phyloP scores from a whole-genome alignment of 2,113 vertebrate genomes.

The Camelus bactrianus region DNA sequence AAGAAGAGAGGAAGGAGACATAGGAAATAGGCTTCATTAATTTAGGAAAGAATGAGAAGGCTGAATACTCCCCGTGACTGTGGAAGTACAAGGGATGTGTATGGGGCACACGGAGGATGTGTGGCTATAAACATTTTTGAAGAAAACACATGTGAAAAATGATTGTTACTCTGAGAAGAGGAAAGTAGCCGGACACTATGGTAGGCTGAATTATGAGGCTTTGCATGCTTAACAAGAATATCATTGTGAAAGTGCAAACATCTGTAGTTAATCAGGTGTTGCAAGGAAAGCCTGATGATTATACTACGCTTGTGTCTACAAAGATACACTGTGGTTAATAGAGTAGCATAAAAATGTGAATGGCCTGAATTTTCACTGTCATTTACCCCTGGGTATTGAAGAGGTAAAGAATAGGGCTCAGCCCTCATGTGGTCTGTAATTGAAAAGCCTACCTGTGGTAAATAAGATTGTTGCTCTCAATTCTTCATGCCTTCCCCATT shows the following conservation, averaged over 20 bases:
- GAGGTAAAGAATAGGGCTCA: neutral
- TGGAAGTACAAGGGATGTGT: neutral
- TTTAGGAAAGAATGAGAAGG: neutral
- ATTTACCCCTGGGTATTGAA: neutral
- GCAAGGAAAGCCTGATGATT: neutral
- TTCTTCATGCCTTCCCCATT: neutral
- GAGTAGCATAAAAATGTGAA: neutral
- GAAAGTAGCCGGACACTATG: neutral
- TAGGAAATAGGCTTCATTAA: neutral
- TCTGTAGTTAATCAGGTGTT: neutral
- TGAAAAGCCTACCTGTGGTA: neutral
- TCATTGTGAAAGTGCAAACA: neutral
- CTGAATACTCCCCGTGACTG: neutral
- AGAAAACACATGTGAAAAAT: neutral
- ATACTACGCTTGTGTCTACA: neutral
- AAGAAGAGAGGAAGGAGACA: neutral
- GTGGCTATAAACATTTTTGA: neutral
- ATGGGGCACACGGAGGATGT: neutral
- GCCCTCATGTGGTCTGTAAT: neutral
- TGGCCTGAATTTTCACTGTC: neutral
- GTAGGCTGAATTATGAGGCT: neutral
- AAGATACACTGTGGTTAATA: neutral
- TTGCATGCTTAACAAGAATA: neutral
- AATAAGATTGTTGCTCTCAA: neutral
- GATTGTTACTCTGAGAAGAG: neutral